Evolutionary conservation across 1,140 invertebrate species (phyloP), one percentile per base, ranked within the genome.

Genomic region (Ostrea denselamellosa): DNA sequence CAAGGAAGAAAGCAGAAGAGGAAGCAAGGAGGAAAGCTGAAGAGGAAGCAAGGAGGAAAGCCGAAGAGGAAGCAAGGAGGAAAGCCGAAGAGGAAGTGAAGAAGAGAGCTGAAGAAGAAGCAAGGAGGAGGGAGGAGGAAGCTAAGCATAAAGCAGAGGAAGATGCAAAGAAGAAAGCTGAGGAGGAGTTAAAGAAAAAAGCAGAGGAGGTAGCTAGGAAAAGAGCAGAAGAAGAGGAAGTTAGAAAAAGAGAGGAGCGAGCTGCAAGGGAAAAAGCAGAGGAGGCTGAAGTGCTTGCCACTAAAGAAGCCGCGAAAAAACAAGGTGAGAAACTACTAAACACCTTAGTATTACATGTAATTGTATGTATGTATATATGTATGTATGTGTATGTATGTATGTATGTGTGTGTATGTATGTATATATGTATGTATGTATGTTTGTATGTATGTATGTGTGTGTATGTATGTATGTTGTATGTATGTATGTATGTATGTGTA

Each of bases 61-160:
- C 81, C 54, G 87, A 87, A 86, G 89, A 89, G 82, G 89, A 88
- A 87, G 86, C 90, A 88, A 83, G 83, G 62, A 68, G 28, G 62
- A 88, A 88, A 86, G 84, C 86, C 85, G 84, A 91, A 54, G 88
- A 90, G 68, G 77, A 91, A 34, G 65, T 85, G 58, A 88, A 83
- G 85, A 87, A 86, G 25, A 65, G 52, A 53, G 77, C 84, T 87
- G 81, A 87, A 84, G 85, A 89, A 84, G 28, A 89, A 53, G 82
- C 89, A 62, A 54, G 65, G 54, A 58, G 90, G 81, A 84, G 62
- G 54, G 86, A 87, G 82, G 85, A 89, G 51, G 87, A 90, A 54
- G 85, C 88, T 44, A 88, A 34, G 53, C 81, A 51, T n/a, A 87
- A 87, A 86, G 85, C 88, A 87, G 88, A 88, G 83, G 89, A 89